Base-by-base conservation (phyloP, 2,797 vertebrate species). In the Danio albolineatus region DNA sequence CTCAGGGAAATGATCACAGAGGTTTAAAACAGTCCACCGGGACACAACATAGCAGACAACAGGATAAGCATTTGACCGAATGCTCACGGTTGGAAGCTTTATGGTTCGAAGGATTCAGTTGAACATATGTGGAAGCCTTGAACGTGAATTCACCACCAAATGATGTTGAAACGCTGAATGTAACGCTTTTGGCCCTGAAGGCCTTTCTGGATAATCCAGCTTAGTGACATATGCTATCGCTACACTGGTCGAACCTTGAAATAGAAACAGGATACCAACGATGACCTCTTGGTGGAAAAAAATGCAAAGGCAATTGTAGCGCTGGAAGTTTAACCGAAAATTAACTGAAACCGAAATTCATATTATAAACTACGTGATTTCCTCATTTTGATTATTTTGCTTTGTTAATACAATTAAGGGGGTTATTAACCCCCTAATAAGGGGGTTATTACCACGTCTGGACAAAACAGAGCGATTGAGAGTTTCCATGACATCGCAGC, bases 151-250 rank as follows among this genome's bases (percentile, higher is more conserved):
- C 14, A 54, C 43, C 61, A 7, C 48, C 60, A 73, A 78, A 57
- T 43, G 17, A 51, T 51, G 59, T 53, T 17, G 10, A 19, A 64
- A 21, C 0, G 0, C 19, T 49, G 16, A 77, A 57, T 36, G 43
- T 19, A 64, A 43, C 10, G 39, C 60, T 5, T 43, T 78, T 6
- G 10, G 16, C 51, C 60, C 65, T 60, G 38, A 53, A 53, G 65
- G 28, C 64, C 65, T 77, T 67, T n/a, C 5, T 0, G n/a, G 73
- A 54, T 70, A 38, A 71, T 71, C 56, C 49, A 72, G 28, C 5
- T 19, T 81, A 70, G n/a, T 46, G 66, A 65, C 59, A 66, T 76
- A 71, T 51, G 59, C 59, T 36, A 51, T 51, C 5, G 12, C 44
- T 59, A 67, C 53, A 67, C 21, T 16, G 28, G 41, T 6, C 59